Evolutionary conservation across 2,113 vertebrate species (phyloP), one percentile per base, ranked within the genome.

Genomic region (Lipophrys pholis): DNA sequence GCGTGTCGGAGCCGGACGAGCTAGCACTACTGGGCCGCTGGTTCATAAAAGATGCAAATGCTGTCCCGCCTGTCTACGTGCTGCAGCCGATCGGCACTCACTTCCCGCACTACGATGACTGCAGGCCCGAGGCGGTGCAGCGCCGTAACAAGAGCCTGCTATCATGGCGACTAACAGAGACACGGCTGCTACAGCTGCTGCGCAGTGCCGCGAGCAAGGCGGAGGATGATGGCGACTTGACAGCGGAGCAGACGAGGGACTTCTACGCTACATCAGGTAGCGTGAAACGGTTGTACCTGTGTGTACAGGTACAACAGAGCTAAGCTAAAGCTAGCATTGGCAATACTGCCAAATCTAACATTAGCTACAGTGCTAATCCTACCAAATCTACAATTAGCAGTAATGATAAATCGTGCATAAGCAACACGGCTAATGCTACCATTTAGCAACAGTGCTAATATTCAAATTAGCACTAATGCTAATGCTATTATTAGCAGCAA

Each of bases 11-110:
- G 53, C 81, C 89, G 0, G 79, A 77, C 0, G 89, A 91, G 49
- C 15, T 90, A 61, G 87, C 87, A 46, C 90, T 93, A 57, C 85
- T 96, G 75, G 83, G 52, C 0, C 83, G 73, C 0, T 86, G 91
- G 93, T 96, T 94, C 85, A 36, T 57, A 64, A 91, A 84, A 51
- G 95, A 96, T 8, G 71, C 81, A 68, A 97, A 96, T 0, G 30
- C 86, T 0, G 17, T 94, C 41, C 96, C 95, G 0, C 90, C 94
- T 0, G 53, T 69, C 46, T 96, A 94, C 4, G 17, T 95, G 45
- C 93, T 96, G 9, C 96, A 93, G 85, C 92, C 89, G 56, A 92
- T 95, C 84, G 91, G 84, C 8, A 77, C 86, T 42, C 89, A 90
- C 48, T 90, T 92, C 43, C 79, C 91, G 57, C 75, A 91, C 76